phyloP scores from a whole-genome alignment of 2,797 vertebrate species.

The Phrynocephalus vlangalii region DNA sequence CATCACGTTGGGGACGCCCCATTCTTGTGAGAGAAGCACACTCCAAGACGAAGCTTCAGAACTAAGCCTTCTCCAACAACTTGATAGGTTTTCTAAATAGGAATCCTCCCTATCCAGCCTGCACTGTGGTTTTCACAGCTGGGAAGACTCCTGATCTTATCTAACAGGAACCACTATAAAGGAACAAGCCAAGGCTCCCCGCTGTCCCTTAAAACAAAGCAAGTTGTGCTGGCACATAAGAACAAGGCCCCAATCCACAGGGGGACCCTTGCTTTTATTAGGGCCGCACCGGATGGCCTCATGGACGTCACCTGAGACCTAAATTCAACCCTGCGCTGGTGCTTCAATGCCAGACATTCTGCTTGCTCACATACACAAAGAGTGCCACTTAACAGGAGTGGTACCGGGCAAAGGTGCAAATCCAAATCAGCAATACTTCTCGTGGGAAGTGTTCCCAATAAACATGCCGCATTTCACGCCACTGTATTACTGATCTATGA shows the following conservation, averaged over 20 bases:
- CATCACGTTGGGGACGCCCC: not conserved
- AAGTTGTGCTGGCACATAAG: not conserved
- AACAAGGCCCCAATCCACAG: not conserved
- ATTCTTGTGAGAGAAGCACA: not conserved
- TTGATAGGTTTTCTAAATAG: not conserved
- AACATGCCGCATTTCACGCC: not conserved
- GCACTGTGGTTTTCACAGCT: not conserved
- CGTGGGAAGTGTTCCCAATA: not conserved
- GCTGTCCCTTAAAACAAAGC: not conserved
- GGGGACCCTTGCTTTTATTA: not conserved
- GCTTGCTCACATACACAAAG: not conserved
- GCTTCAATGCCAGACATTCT: not conserved
- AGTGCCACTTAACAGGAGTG: not conserved
- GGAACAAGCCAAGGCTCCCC: not conserved
- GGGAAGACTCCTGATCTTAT: not conserved
- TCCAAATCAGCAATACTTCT: not conserved
- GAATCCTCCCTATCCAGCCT: not conserved
- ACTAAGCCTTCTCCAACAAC: not conserved
- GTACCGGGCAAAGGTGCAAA: not conserved
- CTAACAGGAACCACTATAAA: not conserved
- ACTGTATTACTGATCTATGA: not conserved
- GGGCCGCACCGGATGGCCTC: not conserved
- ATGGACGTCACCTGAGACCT: not conserved
- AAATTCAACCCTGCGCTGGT: not conserved
- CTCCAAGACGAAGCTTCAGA: not conserved